These are phyloP conservation scores for Sebastes oblongus DNA, from an alignment of 2,797 vertebrate species.

Conservation along the genomic window DNA sequence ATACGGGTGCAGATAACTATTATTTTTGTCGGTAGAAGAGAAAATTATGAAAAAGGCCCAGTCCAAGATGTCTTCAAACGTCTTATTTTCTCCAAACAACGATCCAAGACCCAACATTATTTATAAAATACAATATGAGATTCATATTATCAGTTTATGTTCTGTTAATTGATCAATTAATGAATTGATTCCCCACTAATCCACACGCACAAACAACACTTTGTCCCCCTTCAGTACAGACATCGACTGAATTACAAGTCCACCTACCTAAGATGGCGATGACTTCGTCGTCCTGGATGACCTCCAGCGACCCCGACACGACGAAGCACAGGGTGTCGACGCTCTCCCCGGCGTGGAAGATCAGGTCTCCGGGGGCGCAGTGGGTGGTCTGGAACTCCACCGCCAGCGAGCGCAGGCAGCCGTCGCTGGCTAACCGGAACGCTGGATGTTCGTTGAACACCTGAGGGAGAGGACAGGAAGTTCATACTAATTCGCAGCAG, in stretches of 20 bases:
- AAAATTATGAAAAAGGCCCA: not conserved
- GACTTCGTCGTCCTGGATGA: constrained; percentile 98
- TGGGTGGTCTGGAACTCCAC: constrained; percentile 96
- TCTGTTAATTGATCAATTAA: not conserved
- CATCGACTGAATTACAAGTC: not conserved
- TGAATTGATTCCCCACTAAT: not conserved
- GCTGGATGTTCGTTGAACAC: constrained; percentile 97
- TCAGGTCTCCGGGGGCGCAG: constrained; percentile 95
- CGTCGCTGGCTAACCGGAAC: constrained; percentile 94
- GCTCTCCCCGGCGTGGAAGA: constrained; percentile 94
- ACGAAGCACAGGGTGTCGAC: constrained; percentile 97
- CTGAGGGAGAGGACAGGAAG: constrained; percentile 1
- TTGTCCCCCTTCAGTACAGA: not conserved
- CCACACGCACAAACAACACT: not conserved
- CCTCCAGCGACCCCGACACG: constrained; percentile 95
- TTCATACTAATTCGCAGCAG: not conserved
- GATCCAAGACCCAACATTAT: not conserved
- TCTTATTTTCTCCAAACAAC: not conserved
- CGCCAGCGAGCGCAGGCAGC: constrained; percentile 93
- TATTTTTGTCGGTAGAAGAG: not conserved
- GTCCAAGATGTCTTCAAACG: not conserved
- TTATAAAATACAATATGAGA: not conserved
- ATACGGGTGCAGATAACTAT: not conserved
- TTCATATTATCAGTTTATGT: not conserved
- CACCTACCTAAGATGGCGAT: constrained; percentile 91